Evolutionary conservation across 2,888 invertebrate species (phyloP), one percentile per base, ranked within the genome.

Genomic region (Carterocephalus palaemon): DNA sequence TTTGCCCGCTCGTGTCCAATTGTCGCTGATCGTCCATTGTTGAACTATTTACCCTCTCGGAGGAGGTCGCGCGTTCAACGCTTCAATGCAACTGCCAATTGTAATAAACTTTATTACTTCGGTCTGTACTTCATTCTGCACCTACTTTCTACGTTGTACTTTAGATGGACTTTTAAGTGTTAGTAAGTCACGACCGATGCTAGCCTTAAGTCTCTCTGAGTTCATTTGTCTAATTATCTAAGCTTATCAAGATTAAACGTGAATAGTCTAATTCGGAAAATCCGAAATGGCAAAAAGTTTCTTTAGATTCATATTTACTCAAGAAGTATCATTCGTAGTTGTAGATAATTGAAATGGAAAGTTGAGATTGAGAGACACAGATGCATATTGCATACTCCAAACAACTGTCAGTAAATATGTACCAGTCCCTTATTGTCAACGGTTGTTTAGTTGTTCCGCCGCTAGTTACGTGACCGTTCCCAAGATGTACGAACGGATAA

Each of bases 31-130:
- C 15, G 9, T 24, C 17, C 26, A 20, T 29, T 39, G 20, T 29
- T 15, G 15, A 8, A 22, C 29, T 39, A 29, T 39, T 39, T 39
- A 22, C 28, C 28, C 26, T 26, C 13, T 12, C 16, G 15, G 4
- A 12, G 15, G 20, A 29, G 38, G 28, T 13, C 38, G 13, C 24
- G 24, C 34, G 7, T 36, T 36, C 38, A 26, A 9, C 29, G 38
- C 28, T 29, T 20, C 22, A 39, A 29, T 39, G 34, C 23, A 8
- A n/a, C 29, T 29, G 38, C n/a, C 38, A 29, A 13, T 26, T 39
- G 38, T 15, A 39, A 29, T 39, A 39, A 29, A 28, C 7, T 39
- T 39, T 38, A 38, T 38, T 39, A 19, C 38, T 15, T 20, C 20
- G 28, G 38, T 20, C 38, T n/a, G 23, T 22, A 29, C 16, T 29